Conservation (phyloP, 1,140 invertebrate species). For the Drosophila truncata region DNA sequence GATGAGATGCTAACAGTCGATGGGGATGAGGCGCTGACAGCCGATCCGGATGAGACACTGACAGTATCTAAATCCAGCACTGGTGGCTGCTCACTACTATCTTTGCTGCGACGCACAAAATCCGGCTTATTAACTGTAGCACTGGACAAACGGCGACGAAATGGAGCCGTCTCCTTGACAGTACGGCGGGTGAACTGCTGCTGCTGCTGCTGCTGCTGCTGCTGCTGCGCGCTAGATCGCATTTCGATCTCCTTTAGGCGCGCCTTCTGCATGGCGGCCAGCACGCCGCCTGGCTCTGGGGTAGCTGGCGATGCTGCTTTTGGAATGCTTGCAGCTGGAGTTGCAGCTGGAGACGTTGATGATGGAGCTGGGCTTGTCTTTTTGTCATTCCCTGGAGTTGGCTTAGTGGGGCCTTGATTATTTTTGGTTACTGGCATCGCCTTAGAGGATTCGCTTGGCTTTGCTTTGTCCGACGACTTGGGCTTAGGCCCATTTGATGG, state of each 20-base stretch:
- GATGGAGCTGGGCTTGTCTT: background rate
- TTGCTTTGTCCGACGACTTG: background rate
- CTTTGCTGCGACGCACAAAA: slow-evolving; percentile 8
- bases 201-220: too few species aligned
- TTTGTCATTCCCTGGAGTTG: background rate
- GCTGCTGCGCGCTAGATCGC: background rate
- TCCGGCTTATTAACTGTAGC: background rate
- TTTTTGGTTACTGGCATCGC: background rate
- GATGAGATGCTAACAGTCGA: too few species aligned
- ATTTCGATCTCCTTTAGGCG: background rate
- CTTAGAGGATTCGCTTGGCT: background rate
- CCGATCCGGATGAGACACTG: too few species aligned
- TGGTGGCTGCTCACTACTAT: too few species aligned
- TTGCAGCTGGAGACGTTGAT: too few species aligned
- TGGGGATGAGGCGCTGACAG: too few species aligned
- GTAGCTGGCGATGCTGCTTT: background rate
- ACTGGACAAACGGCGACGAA: background rate
- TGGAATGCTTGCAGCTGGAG: background rate
- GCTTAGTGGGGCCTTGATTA: slow-evolving; percentile 6
- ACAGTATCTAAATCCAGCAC: too few species aligned
- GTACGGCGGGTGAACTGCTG: background rate
- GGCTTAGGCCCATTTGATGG: background rate
- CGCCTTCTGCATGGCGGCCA: slow-evolving; percentile 12
- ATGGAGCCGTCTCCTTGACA: background rate
- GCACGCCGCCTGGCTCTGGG: background rate